These are phyloP conservation scores for Mythimna lalbum DNA, from an alignment of 2,888 invertebrate genomes.

Conservation along the genomic window DNA sequence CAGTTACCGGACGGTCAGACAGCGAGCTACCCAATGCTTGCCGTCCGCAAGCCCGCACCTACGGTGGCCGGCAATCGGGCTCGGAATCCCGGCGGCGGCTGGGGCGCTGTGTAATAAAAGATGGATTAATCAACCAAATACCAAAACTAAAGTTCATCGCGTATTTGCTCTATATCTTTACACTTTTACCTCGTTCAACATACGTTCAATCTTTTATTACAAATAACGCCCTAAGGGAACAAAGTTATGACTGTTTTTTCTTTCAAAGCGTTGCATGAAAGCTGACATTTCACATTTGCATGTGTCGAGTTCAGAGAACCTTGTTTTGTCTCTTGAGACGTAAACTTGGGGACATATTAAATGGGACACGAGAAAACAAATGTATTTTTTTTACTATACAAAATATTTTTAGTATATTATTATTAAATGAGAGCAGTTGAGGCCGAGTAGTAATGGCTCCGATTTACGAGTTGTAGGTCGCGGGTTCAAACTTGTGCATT, in stretches of 20 bases:
- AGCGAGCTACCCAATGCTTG: too few species aligned
- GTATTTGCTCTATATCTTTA: not conserved
- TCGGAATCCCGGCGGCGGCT: too few species aligned
- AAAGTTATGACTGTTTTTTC: constrained; percentile 8
- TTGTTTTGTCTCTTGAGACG: constrained; percentile 54
- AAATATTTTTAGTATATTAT: not conserved
- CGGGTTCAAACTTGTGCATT: too few species aligned
- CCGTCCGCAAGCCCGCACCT: too few species aligned
- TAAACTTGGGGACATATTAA: constrained; percentile 33
- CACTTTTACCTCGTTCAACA: not conserved
- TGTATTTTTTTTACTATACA: not conserved
- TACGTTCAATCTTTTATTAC: not conserved
- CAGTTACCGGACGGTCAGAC: too few species aligned
- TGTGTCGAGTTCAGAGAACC: constrained; percentile 47
- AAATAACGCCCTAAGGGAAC: not conserved
- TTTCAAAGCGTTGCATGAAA: constrained; percentile 6
- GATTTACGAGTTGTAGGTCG: too few species aligned
- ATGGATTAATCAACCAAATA: too few species aligned
- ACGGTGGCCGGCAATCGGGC: too few species aligned
- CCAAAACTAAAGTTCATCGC: too few species aligned
- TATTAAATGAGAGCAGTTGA: too few species aligned
- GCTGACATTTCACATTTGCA: constrained; percentile 48
- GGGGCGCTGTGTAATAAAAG: too few species aligned
- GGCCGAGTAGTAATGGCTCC: too few species aligned
- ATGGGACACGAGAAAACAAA: not conserved